Base-by-base conservation (phyloP, 2,888 invertebrate species). In the Leptogaster cylindrica region DNA sequence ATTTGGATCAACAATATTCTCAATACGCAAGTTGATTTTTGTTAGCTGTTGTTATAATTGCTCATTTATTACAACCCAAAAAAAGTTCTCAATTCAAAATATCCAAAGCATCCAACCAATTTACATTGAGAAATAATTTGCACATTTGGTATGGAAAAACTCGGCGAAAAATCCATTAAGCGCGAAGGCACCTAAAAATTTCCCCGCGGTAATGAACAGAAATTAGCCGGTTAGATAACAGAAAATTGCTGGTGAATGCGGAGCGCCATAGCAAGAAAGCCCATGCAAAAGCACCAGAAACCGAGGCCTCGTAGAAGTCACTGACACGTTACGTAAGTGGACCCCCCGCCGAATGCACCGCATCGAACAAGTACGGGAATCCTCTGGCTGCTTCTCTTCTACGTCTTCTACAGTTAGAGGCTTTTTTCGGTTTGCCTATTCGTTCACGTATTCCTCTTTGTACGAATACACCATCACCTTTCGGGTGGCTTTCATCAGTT, bases 221-320 rank as follows among this genome's bases (percentile, higher is more conserved):
- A 52, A 52, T 52, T 52, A 52, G 25, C 33, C 16, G 20, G 52
- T 52, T 52, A 52, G 52, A 52, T 52, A 52, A 52, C 52, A 12
- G 6, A n/a, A 10, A 52, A 31, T 52, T 52, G 33, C 52, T n/a
- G n/a, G 33, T 16, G 10, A 20, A 33, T 12, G 50, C 27, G 27
- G 2, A 25, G 50, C 3, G 52, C 7, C 12, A 27, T 20, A 28
- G 8, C 14, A 2, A 2, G 28, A 14, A n/a, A 6, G 16, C 52
- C 52, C 52, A 31, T 52, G 52, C 31, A 14, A 16, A 14, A 10
- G 28, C 51, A 5, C 28, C 27, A 28, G 28, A 8, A 31, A 14
- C 31, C 52, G 52, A 52, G 52, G 52, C 52, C 52, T 20, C 6
- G 12, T 33, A 7, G 52, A 18, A 52, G 52, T 52, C 52, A 52